Evolutionary conservation across 2,888 invertebrate species (phyloP), one percentile per base, ranked within the genome.

Genomic region (Philereme transversata): DNA sequence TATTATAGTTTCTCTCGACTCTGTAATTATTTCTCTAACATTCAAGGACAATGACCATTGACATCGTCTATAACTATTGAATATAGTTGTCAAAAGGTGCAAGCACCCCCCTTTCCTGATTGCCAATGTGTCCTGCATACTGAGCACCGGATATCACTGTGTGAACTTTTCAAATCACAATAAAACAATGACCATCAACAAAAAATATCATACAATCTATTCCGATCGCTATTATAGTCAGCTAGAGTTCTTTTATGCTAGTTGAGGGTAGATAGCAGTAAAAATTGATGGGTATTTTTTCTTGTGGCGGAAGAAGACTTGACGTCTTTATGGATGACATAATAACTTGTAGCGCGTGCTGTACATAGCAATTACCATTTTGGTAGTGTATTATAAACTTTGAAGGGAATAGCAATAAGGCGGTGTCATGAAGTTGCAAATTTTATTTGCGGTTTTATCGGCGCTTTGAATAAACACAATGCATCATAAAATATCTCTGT

Each of bases 61-160:
- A 22, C 22, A 22, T 22, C 22, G 22, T 22, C 22, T 22, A 22
- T 22, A 22, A 43, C 43, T 43, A n/a, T 0, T 4, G 4, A 45
- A 49, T 46, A 53, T 8, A 47, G 40, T 51, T 51, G 46, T 22
- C n/a, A 48, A 75, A 76, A 40, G 40, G 40, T 40, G 65, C 75
- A 76, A 71, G 68, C 74, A 75, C 75, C 75, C 67, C 35, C 63
- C 68, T 79, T 22, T 79, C 76, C 78, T 73, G 60, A 71, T 77
- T 64, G 69, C 69, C 59, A 69, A 71, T 75, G 73, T 71, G 69
- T 58, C 48, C 55, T 53, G 79, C 74, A 79, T 79, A 75, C 71
- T 74, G 58, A 8, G 65, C 58, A 68, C 72, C 77, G 79, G 79
- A 79, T 60, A 70, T 65, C 44, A 44, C 38, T 64, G 75, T 70